phyloP scores from a whole-genome alignment of 2,888 invertebrate species.

The Xestia xanthographa region DNA sequence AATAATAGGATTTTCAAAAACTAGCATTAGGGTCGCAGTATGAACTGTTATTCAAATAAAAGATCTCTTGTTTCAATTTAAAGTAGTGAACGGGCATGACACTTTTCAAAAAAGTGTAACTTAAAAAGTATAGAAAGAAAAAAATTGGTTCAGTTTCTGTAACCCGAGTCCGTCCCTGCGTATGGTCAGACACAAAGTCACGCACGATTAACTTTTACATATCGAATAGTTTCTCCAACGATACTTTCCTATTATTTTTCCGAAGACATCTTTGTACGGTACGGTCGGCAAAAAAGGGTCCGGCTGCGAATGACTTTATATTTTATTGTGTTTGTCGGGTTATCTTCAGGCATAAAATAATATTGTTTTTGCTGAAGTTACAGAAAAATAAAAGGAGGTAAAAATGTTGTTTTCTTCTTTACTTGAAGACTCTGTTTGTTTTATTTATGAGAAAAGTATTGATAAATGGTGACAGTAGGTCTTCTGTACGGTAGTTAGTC shows the following conservation, averaged over 20 bases:
- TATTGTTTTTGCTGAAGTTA: conserved; percentile 21
- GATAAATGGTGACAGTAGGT: neutral
- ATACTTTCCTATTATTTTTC: conserved; percentile 48
- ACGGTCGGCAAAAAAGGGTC: conserved; percentile 40
- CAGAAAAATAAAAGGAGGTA: neutral
- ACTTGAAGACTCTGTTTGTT: neutral
- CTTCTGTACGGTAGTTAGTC: neutral
- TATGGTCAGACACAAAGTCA: conserved; percentile 40
- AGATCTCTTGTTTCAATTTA: neutral
- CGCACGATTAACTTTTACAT: conserved; percentile 54
- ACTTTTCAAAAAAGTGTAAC: neutral
- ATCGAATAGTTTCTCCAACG: conserved; percentile 39
- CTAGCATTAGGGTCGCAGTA: neutral
- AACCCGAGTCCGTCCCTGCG: conserved; percentile 16
- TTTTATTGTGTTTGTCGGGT: conserved; percentile 38
- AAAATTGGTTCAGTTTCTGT: neutral
- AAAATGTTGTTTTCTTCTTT: conserved; percentile 2
- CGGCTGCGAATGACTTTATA: conserved; percentile 29
- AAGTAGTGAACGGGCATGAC: neutral
- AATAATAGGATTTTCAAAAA: neutral
- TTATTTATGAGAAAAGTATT: conserved; percentile 16
- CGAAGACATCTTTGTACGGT: conserved; percentile 39
- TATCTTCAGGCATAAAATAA: conserved; percentile 17
- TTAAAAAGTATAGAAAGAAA: neutral
- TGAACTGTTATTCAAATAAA: neutral